Conservation (phyloP, 2,888 invertebrate genomes). For the Protula sp. region DNA sequence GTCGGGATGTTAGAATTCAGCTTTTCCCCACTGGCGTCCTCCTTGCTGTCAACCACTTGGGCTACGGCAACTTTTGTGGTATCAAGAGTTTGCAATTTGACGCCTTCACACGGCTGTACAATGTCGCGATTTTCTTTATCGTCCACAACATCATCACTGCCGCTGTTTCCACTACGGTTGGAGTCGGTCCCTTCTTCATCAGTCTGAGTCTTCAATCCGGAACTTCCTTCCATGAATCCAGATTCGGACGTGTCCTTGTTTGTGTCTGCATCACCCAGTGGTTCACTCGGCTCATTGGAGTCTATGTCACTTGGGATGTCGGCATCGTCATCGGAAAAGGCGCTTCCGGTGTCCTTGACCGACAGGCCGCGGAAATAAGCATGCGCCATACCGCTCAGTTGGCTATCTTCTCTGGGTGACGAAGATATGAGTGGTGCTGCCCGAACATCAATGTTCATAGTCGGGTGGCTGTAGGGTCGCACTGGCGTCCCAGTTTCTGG, state of each 20-base stretch:
- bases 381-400: too few species aligned
- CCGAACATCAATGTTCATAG: too few species aligned
- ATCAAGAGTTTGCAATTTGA: slow-evolving; percentile 85
- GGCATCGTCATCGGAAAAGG: neutral
- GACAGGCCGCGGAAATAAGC: too few species aligned
- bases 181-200: too few species aligned
- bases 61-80: slow-evolving; percentile 96
- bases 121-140: neutral
- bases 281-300: neutral
- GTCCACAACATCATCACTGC: neutral
- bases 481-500: too few species aligned
- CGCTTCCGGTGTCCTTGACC: too few species aligned
- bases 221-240: neutral
- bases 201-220: neutral
- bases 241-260: neutral
- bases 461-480: too few species aligned
- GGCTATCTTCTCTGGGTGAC: neutral
- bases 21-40: neutral
- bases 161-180: too few species aligned
- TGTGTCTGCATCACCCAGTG: neutral
- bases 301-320: neutral
- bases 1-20: too few species aligned
- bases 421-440: neutral
- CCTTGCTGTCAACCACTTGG: slow-evolving; percentile 85
- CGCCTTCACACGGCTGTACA: slow-evolving; percentile 50